These are phyloP conservation scores for Aphodius sticticus DNA, from an alignment of 2,888 invertebrate species.

Conservation along the genomic window DNA sequence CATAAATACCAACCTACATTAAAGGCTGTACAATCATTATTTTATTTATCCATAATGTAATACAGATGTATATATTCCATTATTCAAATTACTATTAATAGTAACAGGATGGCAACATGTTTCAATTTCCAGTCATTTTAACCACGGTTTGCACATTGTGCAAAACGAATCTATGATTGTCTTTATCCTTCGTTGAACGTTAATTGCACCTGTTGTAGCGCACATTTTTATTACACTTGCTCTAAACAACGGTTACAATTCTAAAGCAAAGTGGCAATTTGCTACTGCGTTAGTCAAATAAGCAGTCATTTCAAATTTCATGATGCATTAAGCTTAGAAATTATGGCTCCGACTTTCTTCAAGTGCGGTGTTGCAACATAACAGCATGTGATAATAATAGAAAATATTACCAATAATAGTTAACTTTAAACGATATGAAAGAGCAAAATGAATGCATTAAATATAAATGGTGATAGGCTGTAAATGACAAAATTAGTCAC, in stretches of 20 bases:
- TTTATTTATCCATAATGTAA: too few species aligned
- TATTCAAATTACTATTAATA: too few species aligned
- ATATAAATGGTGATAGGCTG: neutral
- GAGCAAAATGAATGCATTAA: neutral
- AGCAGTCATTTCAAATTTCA: neutral
- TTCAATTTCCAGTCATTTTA: too few species aligned
- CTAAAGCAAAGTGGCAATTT: neutral
- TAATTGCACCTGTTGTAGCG: neutral
- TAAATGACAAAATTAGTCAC: neutral
- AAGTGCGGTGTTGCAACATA: neutral
- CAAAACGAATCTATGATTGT: neutral
- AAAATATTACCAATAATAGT: neutral
- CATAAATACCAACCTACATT: too few species aligned
- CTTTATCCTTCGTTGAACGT: neutral
- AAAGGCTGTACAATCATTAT: too few species aligned
- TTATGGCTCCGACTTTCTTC: neutral
- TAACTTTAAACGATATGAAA: neutral
- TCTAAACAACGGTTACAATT: constrained; percentile 4
- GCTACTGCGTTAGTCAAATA: neutral
- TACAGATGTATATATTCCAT: too few species aligned
- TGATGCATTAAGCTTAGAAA: neutral
- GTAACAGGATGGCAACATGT: too few species aligned
- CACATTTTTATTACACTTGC: neutral
- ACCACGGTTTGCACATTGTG: neutral
- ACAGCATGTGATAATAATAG: neutral